phyloP scores from a whole-genome alignment of 1,140 invertebrate genomes.

The Rhyzopertha dominica region DNA sequence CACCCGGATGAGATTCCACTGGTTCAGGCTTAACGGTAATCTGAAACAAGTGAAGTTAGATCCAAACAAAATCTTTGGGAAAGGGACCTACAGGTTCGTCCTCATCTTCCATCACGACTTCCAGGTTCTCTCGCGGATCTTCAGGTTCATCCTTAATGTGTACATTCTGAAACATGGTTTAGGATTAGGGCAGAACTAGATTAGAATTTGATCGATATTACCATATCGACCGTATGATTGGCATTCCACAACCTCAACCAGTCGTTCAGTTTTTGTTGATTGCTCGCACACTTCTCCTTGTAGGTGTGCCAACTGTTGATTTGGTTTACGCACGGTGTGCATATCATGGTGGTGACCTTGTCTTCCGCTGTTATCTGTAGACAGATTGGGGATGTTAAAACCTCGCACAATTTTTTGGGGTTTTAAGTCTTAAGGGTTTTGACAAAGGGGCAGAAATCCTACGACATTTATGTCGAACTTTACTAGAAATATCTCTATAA shows the following conservation, averaged over 20 bases:
- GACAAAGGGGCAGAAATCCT: not conserved
- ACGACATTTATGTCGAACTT: not conserved
- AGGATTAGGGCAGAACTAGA: slow-evolving; percentile 4
- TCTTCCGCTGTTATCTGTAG: slow-evolving; percentile 53
- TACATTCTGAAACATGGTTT: slow-evolving; percentile 19
- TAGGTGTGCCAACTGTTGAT: slow-evolving; percentile 53
- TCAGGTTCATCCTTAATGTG: slow-evolving; percentile 34
- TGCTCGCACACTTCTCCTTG: slow-evolving; percentile 51
- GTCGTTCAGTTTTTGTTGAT: slow-evolving; percentile 52
- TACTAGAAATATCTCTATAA: not conserved
- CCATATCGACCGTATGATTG: slow-evolving; percentile 19
- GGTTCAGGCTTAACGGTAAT: slow-evolving; percentile 1
- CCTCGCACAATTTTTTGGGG: slow-evolving; percentile 6
- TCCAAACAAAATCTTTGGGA: no score
- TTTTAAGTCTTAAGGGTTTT: not conserved
- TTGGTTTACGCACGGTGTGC: slow-evolving; percentile 52
- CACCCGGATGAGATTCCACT: slow-evolving; percentile 17
- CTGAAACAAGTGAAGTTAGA: no score
- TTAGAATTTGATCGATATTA: slow-evolving; percentile 14
- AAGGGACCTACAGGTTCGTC: slow-evolving; percentile 15
- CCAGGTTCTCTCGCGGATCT: slow-evolving; percentile 11
- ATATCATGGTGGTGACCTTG: slow-evolving; percentile 52
- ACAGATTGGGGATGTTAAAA: slow-evolving; percentile 18
- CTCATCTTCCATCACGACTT: slow-evolving; percentile 15
- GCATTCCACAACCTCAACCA: slow-evolving; percentile 43